Percentiles rank a stretch among this genome's conserved stretches.
Evolutionary conservation across 2,113 vertebrate genomes (phyloP).

Genomic region (Cavia aperea): DNA sequence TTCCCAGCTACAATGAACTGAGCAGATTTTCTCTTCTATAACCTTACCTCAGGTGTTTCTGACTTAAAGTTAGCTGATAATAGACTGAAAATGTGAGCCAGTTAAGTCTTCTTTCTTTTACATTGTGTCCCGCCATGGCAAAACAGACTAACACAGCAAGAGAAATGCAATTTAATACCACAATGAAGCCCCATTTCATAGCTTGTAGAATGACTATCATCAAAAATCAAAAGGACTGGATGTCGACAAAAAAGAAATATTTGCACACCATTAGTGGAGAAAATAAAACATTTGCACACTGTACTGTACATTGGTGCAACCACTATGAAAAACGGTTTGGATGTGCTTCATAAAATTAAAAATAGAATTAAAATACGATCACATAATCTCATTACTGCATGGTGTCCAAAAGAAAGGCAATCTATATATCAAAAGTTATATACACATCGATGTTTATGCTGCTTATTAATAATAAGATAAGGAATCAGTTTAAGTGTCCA

Average conservation of each 20-base stretch:
- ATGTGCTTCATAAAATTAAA: not conserved
- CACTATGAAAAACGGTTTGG: not conserved
- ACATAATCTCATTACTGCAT: not conserved
- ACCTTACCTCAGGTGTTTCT: not conserved
- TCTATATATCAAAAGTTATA: not conserved
- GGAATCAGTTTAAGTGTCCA: not conserved
- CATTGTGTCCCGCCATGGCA: not conserved
- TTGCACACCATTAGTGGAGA: not conserved
- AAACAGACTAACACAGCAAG: too few species aligned
- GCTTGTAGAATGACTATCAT: not conserved
- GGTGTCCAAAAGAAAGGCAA: not conserved
- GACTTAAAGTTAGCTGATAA: not conserved
- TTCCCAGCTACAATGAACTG: not conserved
- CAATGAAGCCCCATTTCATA: not conserved
- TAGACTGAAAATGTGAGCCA: not conserved
- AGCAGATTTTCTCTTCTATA: not conserved
- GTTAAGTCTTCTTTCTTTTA: not conserved
- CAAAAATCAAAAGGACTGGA: not conserved
- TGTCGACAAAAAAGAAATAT: not conserved
- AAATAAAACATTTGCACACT: not conserved
- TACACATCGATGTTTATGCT: not conserved
- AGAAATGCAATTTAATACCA: not conserved
- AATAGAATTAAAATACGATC: not conserved
- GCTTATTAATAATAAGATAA: not conserved
- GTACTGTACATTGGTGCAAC: not conserved